A percentile compares a stretch with the other conserved stretches of the same genome.
Conservation (phyloP, 2,888 invertebrate genomes). For the Coleophora deauratella region DNA sequence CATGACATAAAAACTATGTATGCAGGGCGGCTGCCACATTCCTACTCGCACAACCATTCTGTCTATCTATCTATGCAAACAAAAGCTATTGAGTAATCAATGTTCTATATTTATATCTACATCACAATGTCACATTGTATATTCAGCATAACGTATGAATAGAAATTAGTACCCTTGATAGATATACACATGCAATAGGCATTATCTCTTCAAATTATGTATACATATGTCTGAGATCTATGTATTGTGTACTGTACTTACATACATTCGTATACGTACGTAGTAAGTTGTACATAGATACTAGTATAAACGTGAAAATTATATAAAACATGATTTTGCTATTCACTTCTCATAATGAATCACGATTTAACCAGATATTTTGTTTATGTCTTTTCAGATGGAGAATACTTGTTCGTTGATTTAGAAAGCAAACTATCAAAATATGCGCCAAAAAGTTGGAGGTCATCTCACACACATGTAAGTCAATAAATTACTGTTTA, state of each 20-base stretch:
- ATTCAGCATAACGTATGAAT: constrained; percentile 9
- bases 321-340: background rate
- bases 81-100: constrained; percentile 39
- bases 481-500: constrained; percentile 42
- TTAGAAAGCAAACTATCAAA: constrained; percentile 96
- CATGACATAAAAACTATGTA: background rate
- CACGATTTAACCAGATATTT: background rate
- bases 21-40: constrained; percentile 3
- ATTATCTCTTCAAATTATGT: constrained; percentile 5
- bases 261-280: no score
- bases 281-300: background rate
- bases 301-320: background rate
- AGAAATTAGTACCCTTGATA: constrained; percentile 11
- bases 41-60: constrained; percentile 27
- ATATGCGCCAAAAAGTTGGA: constrained; percentile 97
- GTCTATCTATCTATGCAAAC: constrained; percentile 34
- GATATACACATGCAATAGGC: constrained; percentile 3
- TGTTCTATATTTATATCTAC: constrained; percentile 31
- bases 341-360: no score
- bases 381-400: constrained; percentile 80
- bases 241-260: no score
- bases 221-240: background rate
- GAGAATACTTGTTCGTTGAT: constrained; percentile 96
- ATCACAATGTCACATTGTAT: constrained; percentile 25
- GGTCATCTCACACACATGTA: constrained; percentile 93